Evolutionary conservation across 2,113 vertebrate species (phyloP).

Genomic region (Cottus gobio): DNA sequence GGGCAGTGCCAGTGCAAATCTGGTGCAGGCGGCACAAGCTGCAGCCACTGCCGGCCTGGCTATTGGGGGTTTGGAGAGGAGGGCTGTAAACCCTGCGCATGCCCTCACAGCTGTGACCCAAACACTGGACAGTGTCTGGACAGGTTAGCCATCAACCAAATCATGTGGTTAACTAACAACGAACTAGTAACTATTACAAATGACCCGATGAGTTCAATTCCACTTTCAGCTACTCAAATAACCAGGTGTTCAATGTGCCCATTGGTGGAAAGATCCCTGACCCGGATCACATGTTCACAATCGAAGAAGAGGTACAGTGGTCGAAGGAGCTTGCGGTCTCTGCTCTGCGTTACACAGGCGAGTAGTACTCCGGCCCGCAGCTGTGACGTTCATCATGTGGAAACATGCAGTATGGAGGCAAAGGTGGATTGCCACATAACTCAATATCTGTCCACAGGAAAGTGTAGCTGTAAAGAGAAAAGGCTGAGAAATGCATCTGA

Average conservation of each 20-base stretch:
- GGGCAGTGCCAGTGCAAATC: constrained; percentile 90
- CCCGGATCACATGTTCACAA: constrained; percentile 68
- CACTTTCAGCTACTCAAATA: constrained; percentile 76
- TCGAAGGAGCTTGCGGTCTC: constrained; percentile 88
- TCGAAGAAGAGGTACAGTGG: constrained; percentile 84
- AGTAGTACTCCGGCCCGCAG: not conserved
- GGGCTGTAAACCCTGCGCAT: constrained; percentile 87
- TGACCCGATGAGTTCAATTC: not conserved
- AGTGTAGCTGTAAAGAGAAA: constrained; percentile 91
- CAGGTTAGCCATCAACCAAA: constrained; percentile 71
- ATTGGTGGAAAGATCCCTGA: constrained; percentile 87
- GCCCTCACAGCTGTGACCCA: constrained; percentile 85
- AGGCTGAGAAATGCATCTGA: constrained; percentile 84
- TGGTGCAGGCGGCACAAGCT: constrained; percentile 85
- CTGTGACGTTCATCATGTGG: not conserved
- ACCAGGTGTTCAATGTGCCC: constrained; percentile 84
- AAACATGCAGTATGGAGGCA: not conserved
- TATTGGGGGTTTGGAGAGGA: constrained; percentile 88
- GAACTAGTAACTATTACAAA: not conserved
- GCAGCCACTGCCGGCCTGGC: constrained; percentile 86
- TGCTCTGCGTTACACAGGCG: constrained; percentile 88
- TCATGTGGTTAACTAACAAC: not conserved
- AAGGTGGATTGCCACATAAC: not conserved
- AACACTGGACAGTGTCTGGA: constrained; percentile 84
- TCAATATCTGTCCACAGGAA: constrained; percentile 77